These are phyloP conservation scores for Setophaga coronata DNA, from an alignment of 2,113 vertebrate genomes.

Conservation along the genomic window DNA sequence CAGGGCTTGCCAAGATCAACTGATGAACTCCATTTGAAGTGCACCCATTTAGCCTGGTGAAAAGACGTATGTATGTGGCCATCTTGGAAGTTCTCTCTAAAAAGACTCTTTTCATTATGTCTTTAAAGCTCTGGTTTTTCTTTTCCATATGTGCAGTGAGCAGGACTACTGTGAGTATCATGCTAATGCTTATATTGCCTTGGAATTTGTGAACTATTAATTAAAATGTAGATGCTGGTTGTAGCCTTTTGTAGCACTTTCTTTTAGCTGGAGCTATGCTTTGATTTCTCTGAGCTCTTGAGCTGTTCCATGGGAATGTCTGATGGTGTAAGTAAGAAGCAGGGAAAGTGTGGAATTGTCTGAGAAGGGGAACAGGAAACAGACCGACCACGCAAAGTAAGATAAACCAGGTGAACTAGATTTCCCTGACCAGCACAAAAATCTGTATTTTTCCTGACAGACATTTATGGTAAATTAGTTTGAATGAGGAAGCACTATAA, in stretches of 20 bases:
- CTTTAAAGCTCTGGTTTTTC: not conserved
- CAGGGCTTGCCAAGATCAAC: not conserved
- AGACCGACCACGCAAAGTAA: not conserved
- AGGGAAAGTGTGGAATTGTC: not conserved
- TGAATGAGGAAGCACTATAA: not conserved
- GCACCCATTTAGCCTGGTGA: not conserved
- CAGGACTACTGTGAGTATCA: not conserved
- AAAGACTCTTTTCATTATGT: not conserved
- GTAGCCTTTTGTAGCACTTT: not conserved
- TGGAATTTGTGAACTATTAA: not conserved
- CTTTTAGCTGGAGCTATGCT: not conserved
- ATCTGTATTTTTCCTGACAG: not conserved
- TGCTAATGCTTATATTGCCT: not conserved
- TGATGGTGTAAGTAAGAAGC: not conserved
- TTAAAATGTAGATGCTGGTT: not conserved
- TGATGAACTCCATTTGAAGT: not conserved
- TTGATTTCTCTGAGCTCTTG: not conserved
- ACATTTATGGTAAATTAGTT: not conserved
- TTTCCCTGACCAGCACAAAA: not conserved
- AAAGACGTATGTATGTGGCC: not conserved
- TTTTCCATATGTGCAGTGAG: not conserved
- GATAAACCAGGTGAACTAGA: not conserved
- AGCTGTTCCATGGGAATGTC: not conserved
- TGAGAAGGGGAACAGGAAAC: not conserved
- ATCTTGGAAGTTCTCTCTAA: not conserved